These are phyloP conservation scores for Zaprionus obscuricornis DNA, from an alignment of 2,888 invertebrate genomes.

Conservation along the genomic window DNA sequence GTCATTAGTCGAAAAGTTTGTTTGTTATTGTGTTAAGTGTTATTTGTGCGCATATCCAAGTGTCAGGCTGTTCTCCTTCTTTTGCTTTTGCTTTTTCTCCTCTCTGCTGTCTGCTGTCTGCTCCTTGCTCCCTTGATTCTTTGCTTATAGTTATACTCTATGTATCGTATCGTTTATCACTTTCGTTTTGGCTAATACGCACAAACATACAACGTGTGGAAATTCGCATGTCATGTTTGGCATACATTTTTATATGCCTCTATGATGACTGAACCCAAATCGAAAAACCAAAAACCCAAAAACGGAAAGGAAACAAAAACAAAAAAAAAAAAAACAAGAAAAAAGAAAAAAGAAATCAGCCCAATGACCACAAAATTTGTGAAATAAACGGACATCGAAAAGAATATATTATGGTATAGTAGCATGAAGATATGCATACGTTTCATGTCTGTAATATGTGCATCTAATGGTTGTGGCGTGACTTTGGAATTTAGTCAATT, in stretches of 20 bases:
- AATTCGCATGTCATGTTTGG: constrained; percentile 60
- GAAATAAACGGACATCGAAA: constrained; percentile 19
- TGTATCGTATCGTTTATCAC: constrained; percentile 76
- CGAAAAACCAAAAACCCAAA: too few relatives aligned
- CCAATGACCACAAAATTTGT: constrained; percentile 53
- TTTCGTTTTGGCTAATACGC: constrained; percentile 64
- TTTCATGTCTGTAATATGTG: constrained; percentile 45
- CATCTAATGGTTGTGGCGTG: constrained; percentile 41
- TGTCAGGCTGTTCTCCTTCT: constrained; percentile 63
- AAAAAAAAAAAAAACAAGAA: constrained; percentile 16
- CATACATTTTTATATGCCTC: constrained; percentile 26
- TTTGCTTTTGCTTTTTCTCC: constrained; percentile 3
- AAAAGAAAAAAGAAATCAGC: constrained; percentile 19
- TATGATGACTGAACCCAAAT: constrained; percentile 17
- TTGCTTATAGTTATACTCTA: constrained; percentile 23
- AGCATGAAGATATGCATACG: constrained; percentile 11
- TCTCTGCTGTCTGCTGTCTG: constrained; percentile 11
- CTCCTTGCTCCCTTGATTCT: background rate
- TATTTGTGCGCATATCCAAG: constrained; percentile 80
- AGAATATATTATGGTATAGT: background rate
- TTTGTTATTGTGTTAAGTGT: constrained; percentile 82
- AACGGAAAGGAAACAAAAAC: constrained; percentile 22
- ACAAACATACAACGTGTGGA: constrained; percentile 29
- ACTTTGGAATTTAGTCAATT: constrained; percentile 24
- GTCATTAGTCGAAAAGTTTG: constrained; percentile 82